Conservation (phyloP, 2,797 vertebrate genomes). For the Odontamblyopus rebecca region DNA sequence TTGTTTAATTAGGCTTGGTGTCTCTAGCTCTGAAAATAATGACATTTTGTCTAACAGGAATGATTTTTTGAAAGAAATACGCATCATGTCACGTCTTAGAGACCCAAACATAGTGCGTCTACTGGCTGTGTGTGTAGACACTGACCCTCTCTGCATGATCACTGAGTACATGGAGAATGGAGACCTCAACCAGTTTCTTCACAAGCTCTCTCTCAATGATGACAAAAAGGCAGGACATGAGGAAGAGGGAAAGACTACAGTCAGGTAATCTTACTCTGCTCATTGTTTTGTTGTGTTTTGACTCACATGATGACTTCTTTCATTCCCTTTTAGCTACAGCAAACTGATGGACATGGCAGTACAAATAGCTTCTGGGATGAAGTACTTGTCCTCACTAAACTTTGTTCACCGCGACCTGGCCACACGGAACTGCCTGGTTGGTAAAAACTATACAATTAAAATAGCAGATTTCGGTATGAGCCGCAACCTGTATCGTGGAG, state of each 20-base stretch:
- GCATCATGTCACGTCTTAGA: conserved; percentile 95
- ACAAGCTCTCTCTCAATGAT: conserved; percentile 79
- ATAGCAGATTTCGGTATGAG: conserved; percentile 98
- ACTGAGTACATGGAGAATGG: conserved; percentile 99
- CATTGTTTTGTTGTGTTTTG: neutral
- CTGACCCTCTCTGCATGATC: conserved; percentile 96
- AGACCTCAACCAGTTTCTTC: conserved; percentile 97
- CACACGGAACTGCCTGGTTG: conserved; percentile 95
- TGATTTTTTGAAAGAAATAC: conserved; percentile 98
- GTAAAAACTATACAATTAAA: conserved; percentile 93
- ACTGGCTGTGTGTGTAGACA: conserved; percentile 90
- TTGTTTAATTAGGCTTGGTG: neutral
- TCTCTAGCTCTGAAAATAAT: neutral
- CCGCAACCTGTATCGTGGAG: conserved; percentile 93
- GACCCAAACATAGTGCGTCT: conserved; percentile 96
- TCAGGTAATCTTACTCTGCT: conserved; percentile 76
- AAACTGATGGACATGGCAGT: conserved; percentile 87
- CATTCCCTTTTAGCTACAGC: conserved; percentile 68
- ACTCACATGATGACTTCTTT: neutral
- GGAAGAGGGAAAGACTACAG: conserved; percentile 43
- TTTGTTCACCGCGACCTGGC: conserved; percentile 97
- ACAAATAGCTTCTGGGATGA: conserved; percentile 96
- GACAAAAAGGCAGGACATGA: conserved; percentile 41
- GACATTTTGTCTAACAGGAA: conserved; percentile 78
- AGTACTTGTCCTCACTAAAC: conserved; percentile 94